Evolutionary conservation across 2,888 invertebrate species (phyloP).

Genomic region (Epirrita christyi): DNA sequence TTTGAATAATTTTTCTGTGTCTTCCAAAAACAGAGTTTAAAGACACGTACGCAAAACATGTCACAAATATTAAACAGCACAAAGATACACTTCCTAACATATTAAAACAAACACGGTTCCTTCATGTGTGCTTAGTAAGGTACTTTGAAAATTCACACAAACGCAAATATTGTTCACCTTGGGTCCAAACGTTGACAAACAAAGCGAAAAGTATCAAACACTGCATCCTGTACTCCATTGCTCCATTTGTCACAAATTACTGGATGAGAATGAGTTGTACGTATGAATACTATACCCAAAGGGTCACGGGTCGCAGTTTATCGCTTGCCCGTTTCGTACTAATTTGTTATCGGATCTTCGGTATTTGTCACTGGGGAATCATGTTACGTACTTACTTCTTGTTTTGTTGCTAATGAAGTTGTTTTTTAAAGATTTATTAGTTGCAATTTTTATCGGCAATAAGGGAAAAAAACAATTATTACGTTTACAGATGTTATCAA

Average conservation of each 20-base stretch:
- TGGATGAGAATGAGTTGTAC: slow-evolving; percentile 31
- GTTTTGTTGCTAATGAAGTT: neutral
- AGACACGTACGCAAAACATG: no score
- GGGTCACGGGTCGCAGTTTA: slow-evolving; percentile 53
- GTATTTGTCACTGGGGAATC: slow-evolving; percentile 20
- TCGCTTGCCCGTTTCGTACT: slow-evolving; percentile 41
- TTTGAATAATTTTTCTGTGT: no score
- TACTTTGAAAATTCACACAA: slow-evolving; percentile 1
- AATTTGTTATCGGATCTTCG: slow-evolving; percentile 46
- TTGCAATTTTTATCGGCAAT: neutral
- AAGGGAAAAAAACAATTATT: neutral
- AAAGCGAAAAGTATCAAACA: slow-evolving; percentile 16
- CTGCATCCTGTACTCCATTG: slow-evolving; percentile 14
- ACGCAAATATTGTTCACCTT: slow-evolving; percentile 25
- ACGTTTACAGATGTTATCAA: no score
- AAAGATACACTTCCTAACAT: slow-evolving; percentile 9
- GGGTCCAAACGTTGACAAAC: slow-evolving; percentile 17
- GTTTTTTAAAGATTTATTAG: neutral
- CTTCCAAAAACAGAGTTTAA: no score
- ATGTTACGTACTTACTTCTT: no score
- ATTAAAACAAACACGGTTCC: slow-evolving; percentile 2
- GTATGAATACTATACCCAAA: slow-evolving; percentile 13
- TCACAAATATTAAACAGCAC: neutral
- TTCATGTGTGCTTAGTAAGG: no score
- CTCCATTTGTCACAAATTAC: slow-evolving; percentile 10